Evolutionary conservation across 23 tunicate genomes (phyloP).

Genomic region (Trididemnum nubilum): DNA sequence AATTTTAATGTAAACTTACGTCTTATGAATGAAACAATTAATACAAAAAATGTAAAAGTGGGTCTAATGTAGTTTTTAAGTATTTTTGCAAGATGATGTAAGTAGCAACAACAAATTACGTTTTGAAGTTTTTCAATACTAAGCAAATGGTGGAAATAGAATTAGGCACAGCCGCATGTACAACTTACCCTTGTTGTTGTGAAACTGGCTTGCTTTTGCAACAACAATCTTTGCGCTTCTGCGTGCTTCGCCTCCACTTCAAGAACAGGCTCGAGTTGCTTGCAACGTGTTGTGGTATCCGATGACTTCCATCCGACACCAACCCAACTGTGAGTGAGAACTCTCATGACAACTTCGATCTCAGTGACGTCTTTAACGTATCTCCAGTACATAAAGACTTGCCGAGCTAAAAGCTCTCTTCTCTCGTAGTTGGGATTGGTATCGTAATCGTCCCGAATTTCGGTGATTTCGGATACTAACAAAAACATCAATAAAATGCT

Average conservation of each 20-base stretch:
- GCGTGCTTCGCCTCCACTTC: constrained; percentile 4
- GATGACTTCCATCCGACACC: constrained; percentile 56
- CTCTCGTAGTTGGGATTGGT: constrained; percentile 21
- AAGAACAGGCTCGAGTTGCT: background rate
- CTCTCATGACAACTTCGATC: constrained; percentile 35
- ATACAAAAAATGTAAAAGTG: too few relatives aligned
- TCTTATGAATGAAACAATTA: too few relatives aligned
- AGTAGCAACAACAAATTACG: too few relatives aligned
- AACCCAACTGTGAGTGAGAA: constrained; percentile 50
- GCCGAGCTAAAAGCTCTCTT: background rate
- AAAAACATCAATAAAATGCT: too few relatives aligned
- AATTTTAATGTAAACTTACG: too few relatives aligned
- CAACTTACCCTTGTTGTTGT: constrained; percentile 11
- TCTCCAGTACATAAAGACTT: constrained; percentile 38
- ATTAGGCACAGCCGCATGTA: too few relatives aligned
- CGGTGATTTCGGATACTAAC: constrained; percentile 33
- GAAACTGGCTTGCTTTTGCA: background rate
- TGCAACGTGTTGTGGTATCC: background rate
- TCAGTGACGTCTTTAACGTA: constrained; percentile 14
- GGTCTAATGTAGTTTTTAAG: too few relatives aligned
- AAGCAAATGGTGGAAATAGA: too few relatives aligned
- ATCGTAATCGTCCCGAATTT: constrained; percentile 18
- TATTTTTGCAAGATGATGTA: too few relatives aligned
- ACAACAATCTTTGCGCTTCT: background rate
- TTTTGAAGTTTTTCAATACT: too few relatives aligned